phyloP scores from a whole-genome alignment of 1,140 invertebrate species.

The Semibalanus balanoides region DNA sequence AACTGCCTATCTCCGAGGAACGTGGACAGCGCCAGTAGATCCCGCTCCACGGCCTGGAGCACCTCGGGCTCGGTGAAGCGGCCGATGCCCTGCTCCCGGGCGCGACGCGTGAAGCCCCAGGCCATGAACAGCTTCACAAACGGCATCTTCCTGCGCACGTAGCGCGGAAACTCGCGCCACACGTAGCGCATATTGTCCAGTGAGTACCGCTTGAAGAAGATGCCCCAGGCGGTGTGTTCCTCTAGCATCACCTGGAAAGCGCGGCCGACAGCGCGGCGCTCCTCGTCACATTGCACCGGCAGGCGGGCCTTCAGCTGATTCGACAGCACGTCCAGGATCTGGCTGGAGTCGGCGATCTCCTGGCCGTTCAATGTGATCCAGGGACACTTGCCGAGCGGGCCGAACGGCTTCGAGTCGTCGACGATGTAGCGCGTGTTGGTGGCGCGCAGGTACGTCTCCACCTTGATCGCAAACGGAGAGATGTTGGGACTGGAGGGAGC shows the following conservation, averaged over 20 bases:
- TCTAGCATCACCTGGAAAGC: constrained; percentile 21
- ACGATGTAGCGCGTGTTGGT: constrained; percentile 25
- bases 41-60: constrained; percentile 1
- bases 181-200: background rate
- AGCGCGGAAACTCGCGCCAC: background rate
- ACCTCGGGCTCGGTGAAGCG: constrained; percentile 8
- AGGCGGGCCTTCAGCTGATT: background rate
- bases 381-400: constrained; percentile 26
- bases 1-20: constrained; percentile 24
- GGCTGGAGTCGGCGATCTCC: constrained; percentile 32
- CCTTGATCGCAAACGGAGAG: constrained; percentile 27
- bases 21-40: constrained; percentile 13
- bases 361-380: constrained; percentile 34
- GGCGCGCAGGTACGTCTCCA: constrained; percentile 26
- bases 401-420: constrained; percentile 24
- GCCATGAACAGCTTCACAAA: background rate
- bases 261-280: constrained; percentile 12
- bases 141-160: background rate
- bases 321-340: constrained; percentile 27
- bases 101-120: background rate
- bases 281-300: background rate
- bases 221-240: constrained; percentile 17
- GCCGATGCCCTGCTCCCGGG: constrained; percentile 13
- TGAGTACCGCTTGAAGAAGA: background rate
- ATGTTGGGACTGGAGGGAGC: constrained; percentile 23